Evolutionary conservation across 1,140 invertebrate species (phyloP).

Genomic region (Eupristina koningsbergeri): DNA sequence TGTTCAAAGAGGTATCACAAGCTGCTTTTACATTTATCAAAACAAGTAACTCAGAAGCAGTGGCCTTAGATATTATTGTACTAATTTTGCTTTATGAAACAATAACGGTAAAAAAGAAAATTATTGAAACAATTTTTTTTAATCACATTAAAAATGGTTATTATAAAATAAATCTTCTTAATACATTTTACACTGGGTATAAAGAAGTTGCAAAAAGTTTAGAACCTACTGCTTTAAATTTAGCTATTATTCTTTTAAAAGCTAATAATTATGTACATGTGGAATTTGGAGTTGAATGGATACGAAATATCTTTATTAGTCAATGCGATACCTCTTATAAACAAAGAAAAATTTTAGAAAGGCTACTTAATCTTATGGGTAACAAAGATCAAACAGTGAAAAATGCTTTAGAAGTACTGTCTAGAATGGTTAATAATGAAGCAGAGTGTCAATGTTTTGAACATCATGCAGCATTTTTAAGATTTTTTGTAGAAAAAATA

Average conservation of each 20-base stretch:
- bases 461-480: constrained; percentile 67
- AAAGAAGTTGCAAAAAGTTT: constrained; percentile 62
- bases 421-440: constrained; percentile 61
- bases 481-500: constrained; percentile 76
- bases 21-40: constrained; percentile 59
- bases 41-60: constrained; percentile 57
- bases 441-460: constrained; percentile 63
- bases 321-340: constrained; percentile 61
- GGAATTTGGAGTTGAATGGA: constrained; percentile 68
- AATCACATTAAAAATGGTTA: constrained; percentile 65
- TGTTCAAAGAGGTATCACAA: constrained; percentile 60
- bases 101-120: constrained; percentile 60
- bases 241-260: constrained; percentile 65
- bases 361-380: constrained; percentile 65
- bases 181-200: constrained; percentile 59
- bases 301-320: constrained; percentile 63
- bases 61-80: constrained; percentile 66
- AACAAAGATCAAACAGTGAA: constrained; percentile 65
- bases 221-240: constrained; percentile 59
- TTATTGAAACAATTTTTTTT: constrained; percentile 59
- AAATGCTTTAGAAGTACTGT: constrained; percentile 63
- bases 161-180: constrained; percentile 62
- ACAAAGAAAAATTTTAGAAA: constrained; percentile 67
- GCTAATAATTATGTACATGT: constrained; percentile 59
- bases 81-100: constrained; percentile 59